Evolutionary conservation across 2,797 vertebrate species (phyloP).

Genomic region (Neomorphus geoffroyi): DNA sequence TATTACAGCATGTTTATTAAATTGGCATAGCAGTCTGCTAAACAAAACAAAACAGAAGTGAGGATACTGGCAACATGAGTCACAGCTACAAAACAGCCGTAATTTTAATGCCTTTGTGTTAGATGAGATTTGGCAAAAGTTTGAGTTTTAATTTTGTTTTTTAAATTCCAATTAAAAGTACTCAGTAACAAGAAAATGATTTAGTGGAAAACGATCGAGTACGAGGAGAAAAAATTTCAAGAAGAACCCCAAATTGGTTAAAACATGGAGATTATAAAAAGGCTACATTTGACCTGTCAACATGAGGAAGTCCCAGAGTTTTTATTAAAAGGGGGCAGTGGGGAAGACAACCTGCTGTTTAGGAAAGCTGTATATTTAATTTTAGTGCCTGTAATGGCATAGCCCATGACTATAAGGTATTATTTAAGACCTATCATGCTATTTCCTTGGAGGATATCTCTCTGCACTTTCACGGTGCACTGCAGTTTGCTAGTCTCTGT

Average conservation of each 20-base stretch:
- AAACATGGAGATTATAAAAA: conserved; percentile 3
- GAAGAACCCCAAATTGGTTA: not conserved
- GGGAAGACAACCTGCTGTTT: conserved; percentile 33
- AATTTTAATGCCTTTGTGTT: not conserved
- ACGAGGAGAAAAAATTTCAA: conserved; percentile 1
- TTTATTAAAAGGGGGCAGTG: conserved; percentile 42
- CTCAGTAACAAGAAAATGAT: not conserved
- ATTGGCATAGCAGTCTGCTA: conserved; percentile 65
- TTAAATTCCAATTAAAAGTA: conserved; percentile 19
- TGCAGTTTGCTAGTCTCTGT: conserved; percentile 17
- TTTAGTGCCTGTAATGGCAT: conserved; percentile 19
- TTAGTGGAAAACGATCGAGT: not conserved
- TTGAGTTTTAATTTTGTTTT: not conserved
- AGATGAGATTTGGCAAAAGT: not conserved
- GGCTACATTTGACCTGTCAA: conserved; percentile 25
- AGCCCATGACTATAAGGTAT: conserved; percentile 28
- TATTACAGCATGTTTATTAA: conserved; percentile 65
- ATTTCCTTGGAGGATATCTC: conserved; percentile 32
- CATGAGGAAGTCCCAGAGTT: conserved; percentile 13
- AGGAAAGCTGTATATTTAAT: conserved; percentile 47
- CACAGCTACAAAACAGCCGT: not conserved
- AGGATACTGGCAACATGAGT: not conserved
- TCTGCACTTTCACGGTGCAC: conserved; percentile 30
- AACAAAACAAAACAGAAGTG: conserved; percentile 26
- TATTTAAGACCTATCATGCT: conserved; percentile 31